phyloP scores from a whole-genome alignment of 2,888 invertebrate species.

The Cephus pulcher region DNA sequence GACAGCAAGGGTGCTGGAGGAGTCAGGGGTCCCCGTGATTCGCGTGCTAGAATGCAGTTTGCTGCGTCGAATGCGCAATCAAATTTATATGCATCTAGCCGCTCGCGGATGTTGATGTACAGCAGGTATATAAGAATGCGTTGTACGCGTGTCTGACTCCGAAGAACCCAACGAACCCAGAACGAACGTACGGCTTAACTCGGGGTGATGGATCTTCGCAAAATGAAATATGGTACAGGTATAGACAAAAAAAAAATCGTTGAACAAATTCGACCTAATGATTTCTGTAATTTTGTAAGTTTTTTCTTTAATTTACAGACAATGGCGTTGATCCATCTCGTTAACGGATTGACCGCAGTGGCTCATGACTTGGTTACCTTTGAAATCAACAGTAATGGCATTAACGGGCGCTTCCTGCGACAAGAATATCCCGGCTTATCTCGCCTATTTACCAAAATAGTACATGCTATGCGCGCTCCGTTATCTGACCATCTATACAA shows the following conservation, averaged over 20 bases:
- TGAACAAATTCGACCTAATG: too few species aligned
- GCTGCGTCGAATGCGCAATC: constrained; percentile 7
- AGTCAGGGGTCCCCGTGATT: neutral
- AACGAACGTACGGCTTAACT: too few species aligned
- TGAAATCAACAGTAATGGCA: constrained; percentile 12
- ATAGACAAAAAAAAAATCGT: too few species aligned
- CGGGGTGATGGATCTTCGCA: too few species aligned
- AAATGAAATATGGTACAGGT: too few species aligned
- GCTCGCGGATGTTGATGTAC: constrained; percentile 3
- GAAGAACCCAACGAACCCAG: too few species aligned
- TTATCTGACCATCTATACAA: constrained; percentile 17
- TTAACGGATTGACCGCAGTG: too few species aligned
- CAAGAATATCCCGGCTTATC: constrained; percentile 20
- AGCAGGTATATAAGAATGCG: neutral
- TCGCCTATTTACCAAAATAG: constrained; percentile 20
- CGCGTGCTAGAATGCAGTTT: constrained; percentile 21
- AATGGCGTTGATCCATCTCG: too few species aligned
- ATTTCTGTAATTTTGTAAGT: too few species aligned
- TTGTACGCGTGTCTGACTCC: constrained; percentile 1
- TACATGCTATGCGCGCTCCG: constrained; percentile 11
- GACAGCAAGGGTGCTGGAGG: neutral
- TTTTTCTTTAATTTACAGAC: too few species aligned
- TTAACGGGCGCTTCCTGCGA: constrained; percentile 21
- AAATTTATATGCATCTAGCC: neutral
- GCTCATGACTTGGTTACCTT: too few species aligned